These are phyloP conservation scores for Macrocentrus cingulum DNA, from an alignment of 1,140 invertebrate species.

Conservation along the genomic window DNA sequence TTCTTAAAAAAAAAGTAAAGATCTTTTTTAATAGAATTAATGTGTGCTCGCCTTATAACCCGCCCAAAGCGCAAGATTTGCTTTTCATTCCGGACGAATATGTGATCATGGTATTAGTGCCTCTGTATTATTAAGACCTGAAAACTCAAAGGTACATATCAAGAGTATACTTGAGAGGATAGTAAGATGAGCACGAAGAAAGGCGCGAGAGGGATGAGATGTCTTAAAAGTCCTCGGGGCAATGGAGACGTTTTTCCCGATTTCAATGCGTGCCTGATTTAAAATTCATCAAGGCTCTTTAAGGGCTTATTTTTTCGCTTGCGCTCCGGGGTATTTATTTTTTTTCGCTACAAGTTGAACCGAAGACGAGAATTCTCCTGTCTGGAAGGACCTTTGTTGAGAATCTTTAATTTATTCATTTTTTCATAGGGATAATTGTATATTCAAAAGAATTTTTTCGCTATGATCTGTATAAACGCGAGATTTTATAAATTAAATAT, in stretches of 20 bases:
- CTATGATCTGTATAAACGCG: too few species aligned
- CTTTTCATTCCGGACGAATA: conserved; percentile 56
- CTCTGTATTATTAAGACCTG: conserved; percentile 41
- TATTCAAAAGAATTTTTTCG: too few species aligned
- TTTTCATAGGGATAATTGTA: too few species aligned
- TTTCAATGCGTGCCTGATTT: conserved; percentile 57
- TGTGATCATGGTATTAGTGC: conserved; percentile 57
- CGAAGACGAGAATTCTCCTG: conserved; percentile 31
- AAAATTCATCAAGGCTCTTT: conserved; percentile 60
- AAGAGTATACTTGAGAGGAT: conserved; percentile 3
- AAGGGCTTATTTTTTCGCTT: conserved; percentile 58
- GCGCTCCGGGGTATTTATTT: conserved; percentile 57
- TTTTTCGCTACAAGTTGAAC: conserved; percentile 25
- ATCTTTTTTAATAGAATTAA: conserved; percentile 52
- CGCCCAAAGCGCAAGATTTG: conserved; percentile 48
- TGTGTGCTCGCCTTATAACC: conserved; percentile 50
- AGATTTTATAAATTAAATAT: too few species aligned
- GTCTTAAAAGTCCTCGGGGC: conserved; percentile 50
- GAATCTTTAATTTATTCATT: too few species aligned
- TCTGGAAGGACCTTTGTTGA: conserved; percentile 24
- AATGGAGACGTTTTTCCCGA: conserved; percentile 51
- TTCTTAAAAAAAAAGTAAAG: conserved; percentile 8
- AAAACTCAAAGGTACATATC: conserved; percentile 47
- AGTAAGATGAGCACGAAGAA: not conserved
- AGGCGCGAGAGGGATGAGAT: conserved; percentile 10